Percentiles rank a stretch among this genome's conserved stretches.
Conservation (phyloP, 2,888 invertebrate genomes). For the Lepidochrysops patricia region DNA sequence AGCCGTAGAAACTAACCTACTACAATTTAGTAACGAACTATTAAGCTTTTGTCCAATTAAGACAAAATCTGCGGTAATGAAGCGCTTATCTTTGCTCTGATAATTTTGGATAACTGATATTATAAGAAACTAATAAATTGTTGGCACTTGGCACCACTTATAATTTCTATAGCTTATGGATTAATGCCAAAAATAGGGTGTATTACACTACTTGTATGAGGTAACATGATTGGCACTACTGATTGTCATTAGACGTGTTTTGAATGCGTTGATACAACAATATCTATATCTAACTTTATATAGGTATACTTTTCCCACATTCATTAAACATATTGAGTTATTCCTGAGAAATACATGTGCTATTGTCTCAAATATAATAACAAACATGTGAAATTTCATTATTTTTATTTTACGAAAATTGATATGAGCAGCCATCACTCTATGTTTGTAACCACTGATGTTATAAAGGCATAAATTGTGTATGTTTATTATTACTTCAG, state of each 20-base stretch:
- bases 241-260: neutral
- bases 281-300: neutral
- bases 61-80: neutral
- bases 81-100: neutral
- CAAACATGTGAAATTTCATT: neutral
- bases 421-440: neutral
- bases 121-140: too few species aligned
- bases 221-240: constrained; percentile 1
- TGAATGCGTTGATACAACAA: neutral
- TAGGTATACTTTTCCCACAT: neutral
- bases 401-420: neutral
- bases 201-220: neutral
- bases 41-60: neutral
- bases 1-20: neutral
- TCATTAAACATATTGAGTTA: constrained; percentile 3
- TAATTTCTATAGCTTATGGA: too few species aligned
- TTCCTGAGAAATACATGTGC: neutral
- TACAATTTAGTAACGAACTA: neutral
- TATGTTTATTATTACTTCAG: too few species aligned
- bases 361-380: neutral
- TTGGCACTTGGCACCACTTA: too few species aligned
- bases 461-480: too few species aligned
- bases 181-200: neutral
- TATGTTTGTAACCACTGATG: too few species aligned
- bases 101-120: too few species aligned